Conservation (phyloP, 1,140 invertebrate genomes). For the Drosophila orena region DNA sequence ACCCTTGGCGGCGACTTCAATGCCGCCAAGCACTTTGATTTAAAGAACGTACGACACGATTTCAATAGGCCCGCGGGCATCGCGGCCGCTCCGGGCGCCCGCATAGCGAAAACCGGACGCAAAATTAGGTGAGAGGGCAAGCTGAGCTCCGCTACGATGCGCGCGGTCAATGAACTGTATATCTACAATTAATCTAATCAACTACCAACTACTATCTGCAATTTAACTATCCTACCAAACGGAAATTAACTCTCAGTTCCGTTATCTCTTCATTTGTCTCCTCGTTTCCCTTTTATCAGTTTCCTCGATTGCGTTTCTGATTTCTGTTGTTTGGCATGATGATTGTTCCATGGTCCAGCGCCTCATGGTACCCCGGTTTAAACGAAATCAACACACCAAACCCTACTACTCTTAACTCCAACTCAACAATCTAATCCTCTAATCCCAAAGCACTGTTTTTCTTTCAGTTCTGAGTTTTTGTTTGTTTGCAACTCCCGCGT, state of each 20-base stretch:
- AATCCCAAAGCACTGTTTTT: slow-evolving; percentile 23
- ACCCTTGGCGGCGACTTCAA: slow-evolving; percentile 63
- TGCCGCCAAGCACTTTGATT: slow-evolving; percentile 83
- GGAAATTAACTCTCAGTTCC: slow-evolving; percentile 48
- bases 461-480: slow-evolving; percentile 20
- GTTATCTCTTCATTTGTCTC: slow-evolving; percentile 51
- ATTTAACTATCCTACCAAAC: slow-evolving; percentile 18
- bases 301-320: slow-evolving; percentile 32
- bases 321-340: slow-evolving; percentile 58
- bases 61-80: slow-evolving; percentile 83
- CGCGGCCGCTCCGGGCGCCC: slow-evolving; percentile 74
- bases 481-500: slow-evolving; percentile 54
- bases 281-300: slow-evolving; percentile 32
- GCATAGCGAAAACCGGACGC: slow-evolving; percentile 80
- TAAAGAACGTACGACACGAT: slow-evolving; percentile 79
- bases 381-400: slow-evolving; percentile 24
- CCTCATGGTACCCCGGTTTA: not conserved
- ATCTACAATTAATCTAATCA: slow-evolving; percentile 49
- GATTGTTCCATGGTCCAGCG: slow-evolving; percentile 26
- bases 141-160: slow-evolving; percentile 41
- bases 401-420: slow-evolving; percentile 22
- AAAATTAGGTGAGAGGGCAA: slow-evolving; percentile 85
- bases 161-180: slow-evolving; percentile 46
- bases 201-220: slow-evolving; percentile 47
- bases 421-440: slow-evolving; percentile 33